Conservation (phyloP, 2,113 vertebrate genomes). For the Aptenodytes patagonicus region DNA sequence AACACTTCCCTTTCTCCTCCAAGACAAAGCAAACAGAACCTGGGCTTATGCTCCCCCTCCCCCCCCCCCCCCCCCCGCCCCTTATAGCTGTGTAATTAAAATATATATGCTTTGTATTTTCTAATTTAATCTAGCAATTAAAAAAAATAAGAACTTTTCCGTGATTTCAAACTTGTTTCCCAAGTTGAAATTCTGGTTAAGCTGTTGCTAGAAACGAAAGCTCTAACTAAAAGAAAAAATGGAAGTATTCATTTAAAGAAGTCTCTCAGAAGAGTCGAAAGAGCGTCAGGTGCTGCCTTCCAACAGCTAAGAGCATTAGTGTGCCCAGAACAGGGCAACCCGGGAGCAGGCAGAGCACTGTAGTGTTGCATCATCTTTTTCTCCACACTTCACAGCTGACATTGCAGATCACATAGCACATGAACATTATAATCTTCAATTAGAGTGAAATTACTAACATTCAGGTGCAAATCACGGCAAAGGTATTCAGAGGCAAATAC, state of each 20-base stretch:
- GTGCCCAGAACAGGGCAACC: background rate
- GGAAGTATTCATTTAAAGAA: background rate
- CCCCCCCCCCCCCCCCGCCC: too few relatives aligned
- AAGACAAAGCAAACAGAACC: background rate
- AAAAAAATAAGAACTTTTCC: background rate
- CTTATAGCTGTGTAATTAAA: background rate
- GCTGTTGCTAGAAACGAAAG: background rate
- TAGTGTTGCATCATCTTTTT: background rate
- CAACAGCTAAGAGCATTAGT: background rate
- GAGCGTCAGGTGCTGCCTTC: background rate
- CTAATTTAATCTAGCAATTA: background rate
- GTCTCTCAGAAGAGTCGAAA: background rate
- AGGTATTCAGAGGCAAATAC: background rate
- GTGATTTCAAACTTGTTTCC: background rate
- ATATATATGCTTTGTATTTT: background rate
- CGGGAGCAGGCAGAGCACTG: background rate
- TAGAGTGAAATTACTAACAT: background rate
- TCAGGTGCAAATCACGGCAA: background rate
- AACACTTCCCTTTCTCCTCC: background rate
- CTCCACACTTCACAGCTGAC: background rate
- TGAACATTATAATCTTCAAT: accelerated
- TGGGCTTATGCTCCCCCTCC: background rate
- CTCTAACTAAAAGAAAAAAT: background rate
- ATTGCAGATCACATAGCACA: background rate
- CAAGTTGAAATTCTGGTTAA: background rate